Base-by-base conservation (phyloP, 92 coral and sea anemone species). In the Palythoa grandiflora region DNA sequence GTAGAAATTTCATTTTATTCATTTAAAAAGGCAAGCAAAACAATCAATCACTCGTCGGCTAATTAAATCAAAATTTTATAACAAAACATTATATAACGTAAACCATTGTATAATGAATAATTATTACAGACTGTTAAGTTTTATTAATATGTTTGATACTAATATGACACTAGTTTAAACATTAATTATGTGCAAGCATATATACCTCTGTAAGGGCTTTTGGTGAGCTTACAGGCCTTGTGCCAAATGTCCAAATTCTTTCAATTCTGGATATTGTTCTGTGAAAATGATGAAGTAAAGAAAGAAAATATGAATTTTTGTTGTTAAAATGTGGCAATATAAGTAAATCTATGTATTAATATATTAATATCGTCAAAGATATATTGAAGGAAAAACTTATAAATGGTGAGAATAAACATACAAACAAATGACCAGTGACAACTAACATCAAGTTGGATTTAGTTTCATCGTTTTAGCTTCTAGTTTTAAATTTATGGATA, bases 141-240 rank as follows among this genome's bases (percentile, higher is more conserved):
- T 73, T 38, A 38, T 73, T 39, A 1, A 40, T 20, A 73, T 53
- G 73, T 6, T 68, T 77, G 81, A 35, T 38, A 77, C 81, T n/a
- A 19, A 54, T 44, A 50, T 20, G 65, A 52, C 6, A 35, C 66
- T 48, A 61, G 40, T 21, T 61, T 9, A 76, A 9, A 76, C 37
- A 38, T 40, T 63, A 38, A 59, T 16, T 16, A 61, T 61, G 8
- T 52, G n/a, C 52, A n/a, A 10, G 38, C 44, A 44, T 80, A 63
- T 39, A 61, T 80, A 80, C 85, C 74, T 80, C 85, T 63, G 74
- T 80, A 48, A 80, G 85, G 17, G 74, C 74, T 57, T 57, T 61
- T 80, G 19, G 85, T 65, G 9, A 80, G 57, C 55, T 80, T 80
- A 74, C 85, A 63, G 38, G 85, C 73, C 36, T 80, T 80, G 20